Evolutionary conservation across 1,140 invertebrate genomes (phyloP).

Genomic region (Acyrthosiphon pisum): DNA sequence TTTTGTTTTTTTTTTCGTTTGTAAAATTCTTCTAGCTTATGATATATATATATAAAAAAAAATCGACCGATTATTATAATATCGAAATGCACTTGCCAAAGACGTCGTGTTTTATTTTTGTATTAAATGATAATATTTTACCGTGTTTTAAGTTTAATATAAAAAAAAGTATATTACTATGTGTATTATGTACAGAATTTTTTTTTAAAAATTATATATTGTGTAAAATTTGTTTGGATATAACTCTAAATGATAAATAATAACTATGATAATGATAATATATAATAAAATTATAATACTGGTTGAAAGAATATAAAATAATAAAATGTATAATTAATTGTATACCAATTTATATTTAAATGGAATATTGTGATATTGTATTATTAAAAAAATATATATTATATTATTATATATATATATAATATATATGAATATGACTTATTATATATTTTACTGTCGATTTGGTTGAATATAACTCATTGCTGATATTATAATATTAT

Average conservation of each 20-base stretch:
- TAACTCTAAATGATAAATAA: background rate
- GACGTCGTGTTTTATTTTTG: conserved; percentile 37
- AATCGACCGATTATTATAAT: background rate
- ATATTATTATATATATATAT: background rate
- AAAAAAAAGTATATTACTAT: background rate
- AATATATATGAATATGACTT: conserved; percentile 22
- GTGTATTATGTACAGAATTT: conserved; percentile 33
- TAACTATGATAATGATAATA: background rate
- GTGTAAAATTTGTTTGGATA: conserved; percentile 28
- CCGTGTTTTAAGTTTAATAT: background rate
- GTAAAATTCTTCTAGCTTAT: background rate
- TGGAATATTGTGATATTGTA: conserved; percentile 55
- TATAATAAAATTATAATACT: conserved; percentile 3
- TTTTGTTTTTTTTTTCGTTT: background rate
- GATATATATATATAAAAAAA: background rate
- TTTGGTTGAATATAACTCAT: conserved; percentile 29
- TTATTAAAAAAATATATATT: conserved; percentile 34
- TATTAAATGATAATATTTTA: background rate
- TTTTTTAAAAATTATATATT: background rate
- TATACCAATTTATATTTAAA: conserved; percentile 52
- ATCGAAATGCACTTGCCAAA: conserved; percentile 38
- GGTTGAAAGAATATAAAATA: conserved; percentile 25
- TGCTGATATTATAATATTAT: background rate
- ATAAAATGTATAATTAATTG: conserved; percentile 40
- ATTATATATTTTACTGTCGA: conserved; percentile 40